Evolutionary conservation across 2,113 vertebrate genomes (phyloP).

Genomic region (Lepidothrix coronata): DNA sequence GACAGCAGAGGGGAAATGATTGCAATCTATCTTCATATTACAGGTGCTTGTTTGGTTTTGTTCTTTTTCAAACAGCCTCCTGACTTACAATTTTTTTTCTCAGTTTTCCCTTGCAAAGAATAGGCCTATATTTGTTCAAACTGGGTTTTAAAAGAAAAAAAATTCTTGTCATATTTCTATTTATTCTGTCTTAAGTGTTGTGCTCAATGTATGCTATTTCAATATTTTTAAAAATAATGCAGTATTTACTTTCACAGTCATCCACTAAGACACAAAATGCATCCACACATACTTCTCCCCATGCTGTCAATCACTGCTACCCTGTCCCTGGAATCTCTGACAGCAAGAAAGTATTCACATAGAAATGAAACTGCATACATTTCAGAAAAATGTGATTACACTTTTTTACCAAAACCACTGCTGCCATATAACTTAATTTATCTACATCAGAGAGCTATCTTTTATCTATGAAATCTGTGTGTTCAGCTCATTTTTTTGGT

Average conservation of each 20-base stretch:
- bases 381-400: neutral
- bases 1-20: neutral
- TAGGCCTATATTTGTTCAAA: neutral
- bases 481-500: neutral
- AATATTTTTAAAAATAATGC: neutral
- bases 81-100: neutral
- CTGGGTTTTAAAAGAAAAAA: neutral
- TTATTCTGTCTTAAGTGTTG: neutral
- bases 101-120: neutral
- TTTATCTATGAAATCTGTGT: neutral
- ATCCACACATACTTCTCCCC: neutral
- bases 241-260: conserved; percentile 27
- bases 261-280: neutral
- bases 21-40: neutral
- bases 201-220: neutral
- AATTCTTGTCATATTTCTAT: neutral
- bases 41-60: neutral
- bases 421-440: neutral
- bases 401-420: neutral
- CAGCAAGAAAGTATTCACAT: neutral
- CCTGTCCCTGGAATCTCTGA: neutral
- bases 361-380: conserved; percentile 4
- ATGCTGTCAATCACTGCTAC: neutral
- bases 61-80: neutral
- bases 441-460: neutral